A percentile compares a stretch with the other conserved stretches of the same genome.
Conservation (phyloP, 2,113 vertebrate species). For the Monarcha castaneiventris region DNA sequence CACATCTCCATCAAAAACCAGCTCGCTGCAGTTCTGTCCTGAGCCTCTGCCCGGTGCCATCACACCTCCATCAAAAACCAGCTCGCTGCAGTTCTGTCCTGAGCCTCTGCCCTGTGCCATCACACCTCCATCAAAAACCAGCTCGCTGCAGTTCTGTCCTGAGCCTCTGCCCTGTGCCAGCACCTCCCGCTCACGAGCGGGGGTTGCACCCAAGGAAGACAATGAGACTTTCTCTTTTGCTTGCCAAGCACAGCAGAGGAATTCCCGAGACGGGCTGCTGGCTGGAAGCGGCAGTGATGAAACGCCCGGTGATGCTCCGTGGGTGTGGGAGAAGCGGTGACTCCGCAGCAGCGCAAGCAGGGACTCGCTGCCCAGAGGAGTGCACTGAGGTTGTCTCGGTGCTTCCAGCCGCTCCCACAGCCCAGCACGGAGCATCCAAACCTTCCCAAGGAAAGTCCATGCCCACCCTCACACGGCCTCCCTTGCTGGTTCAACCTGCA, state of each 20-base stretch:
- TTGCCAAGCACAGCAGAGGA: neutral
- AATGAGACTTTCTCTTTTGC: neutral
- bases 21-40: neutral
- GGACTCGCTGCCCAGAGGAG: fast-evolving
- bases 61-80: neutral
- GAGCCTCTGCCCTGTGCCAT: neutral
- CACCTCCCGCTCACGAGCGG: fast-evolving
- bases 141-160: neutral
- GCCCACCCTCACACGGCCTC: fast-evolving
- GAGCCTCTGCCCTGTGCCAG: neutral
- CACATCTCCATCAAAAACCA: neutral
- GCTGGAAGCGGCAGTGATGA: neutral
- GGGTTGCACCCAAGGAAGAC: neutral
- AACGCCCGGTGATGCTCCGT: neutral
- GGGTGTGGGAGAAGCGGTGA: neutral
- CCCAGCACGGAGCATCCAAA: neutral
- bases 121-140: neutral
- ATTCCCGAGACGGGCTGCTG: neutral
- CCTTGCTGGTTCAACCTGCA: neutral
- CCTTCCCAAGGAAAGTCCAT: fast-evolving
- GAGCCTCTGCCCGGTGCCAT: neutral
- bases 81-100: neutral
- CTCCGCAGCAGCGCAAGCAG: neutral
- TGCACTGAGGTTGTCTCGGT: fast-evolving
- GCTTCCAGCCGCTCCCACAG: neutral